Base-by-base conservation (phyloP, 2,888 invertebrate species). In the Oxyteleia sp. region DNA sequence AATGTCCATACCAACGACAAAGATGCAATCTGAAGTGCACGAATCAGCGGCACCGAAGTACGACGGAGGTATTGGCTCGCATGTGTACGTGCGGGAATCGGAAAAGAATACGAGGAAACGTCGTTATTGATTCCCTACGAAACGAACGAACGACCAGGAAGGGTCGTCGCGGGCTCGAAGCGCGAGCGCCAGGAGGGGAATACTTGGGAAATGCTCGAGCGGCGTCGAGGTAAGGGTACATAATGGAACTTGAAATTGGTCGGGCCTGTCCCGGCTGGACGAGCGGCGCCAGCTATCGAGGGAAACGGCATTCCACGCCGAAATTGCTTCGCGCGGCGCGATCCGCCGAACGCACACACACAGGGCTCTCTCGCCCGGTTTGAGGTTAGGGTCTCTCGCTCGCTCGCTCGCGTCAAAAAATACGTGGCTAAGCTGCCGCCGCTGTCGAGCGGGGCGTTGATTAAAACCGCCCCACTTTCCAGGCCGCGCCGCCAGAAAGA, bases 191-290 rank as follows among this genome's bases (percentile, higher is more conserved):
- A 20, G 32, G 49, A 18, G 59, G 74, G 71, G 85, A 85, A 85
- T 85, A 87, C 87, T 91, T 90, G 88, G 91, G 90, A 91, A 91
- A 90, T 84, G 88, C 90, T 88, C 88, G 88, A 87, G 88, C 87
- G 87, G 88, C 88, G 85, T 86, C 84, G 88, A 86, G 82, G 88
- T 87, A 89, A 90, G 92, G 91, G 90, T 91, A 91, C 90, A 92
- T 93, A 93, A 92, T 93, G 93, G 92, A 92, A 92, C 92, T 92
- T 92, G 92, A 92, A 93, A 93, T 93, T 93, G 93, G 92, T 93
- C 90, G 92, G 92, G 91, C 92, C 92, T 92, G 93, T 92, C 92
- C 92, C 90, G 92, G 86, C 89, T 89, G 92, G 91, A 91, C 91
- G 89, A 89, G 90, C 92, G 89, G 87, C 86, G 87, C 85, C 89